Base-by-base conservation (phyloP, 1,140 invertebrate species). In the Caenorhabditis inopinata region DNA sequence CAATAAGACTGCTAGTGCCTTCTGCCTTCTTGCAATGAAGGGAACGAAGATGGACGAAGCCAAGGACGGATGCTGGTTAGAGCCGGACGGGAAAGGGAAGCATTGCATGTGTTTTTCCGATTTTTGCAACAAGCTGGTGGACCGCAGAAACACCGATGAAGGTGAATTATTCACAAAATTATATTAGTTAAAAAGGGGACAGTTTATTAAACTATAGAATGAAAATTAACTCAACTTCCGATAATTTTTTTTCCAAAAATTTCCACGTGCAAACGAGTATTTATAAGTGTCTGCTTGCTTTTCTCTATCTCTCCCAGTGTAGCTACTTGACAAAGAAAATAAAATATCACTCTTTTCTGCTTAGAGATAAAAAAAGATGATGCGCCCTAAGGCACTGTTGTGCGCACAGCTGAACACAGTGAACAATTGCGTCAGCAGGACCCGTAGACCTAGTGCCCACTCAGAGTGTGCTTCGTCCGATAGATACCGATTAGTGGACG, bases 31-130 rank as follows among this genome's bases (percentile, higher is more conserved):
- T 1, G 78, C 77, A 12, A 80, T 82, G 35, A 32, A 38, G 27
- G 81, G 81, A 45, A 45, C 38, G 11, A 68, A 73, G n/a, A 78
- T 48, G 77, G 76, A 38, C 5, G 76, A 82, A 21, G 27, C 58
- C 1, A 73, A 82, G 18, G 53, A 74, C 11, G 81, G 81, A 14
- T 82, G 81, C 74, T 82, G 81, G 81, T 48, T 82, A 27, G 81
- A 82, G 77, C 81, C 76, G 25, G 81, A 82, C 58, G 81, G 81
- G 62, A 74, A 75, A 18, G 81, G 81, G 25, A 82, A 82, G 35
- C 81, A 82, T 51, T 82, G 81, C 32, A 78, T 82, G 62, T 82
- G 81, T 23, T 73, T 47, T 18, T 35, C 78, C 12, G 81, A 82
- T 62, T 82, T 79, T 78, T 82, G 81, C 51, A 82, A 82, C 27